Conservation (phyloP, 2,888 invertebrate species). For the Leptinotarsa juncta region DNA sequence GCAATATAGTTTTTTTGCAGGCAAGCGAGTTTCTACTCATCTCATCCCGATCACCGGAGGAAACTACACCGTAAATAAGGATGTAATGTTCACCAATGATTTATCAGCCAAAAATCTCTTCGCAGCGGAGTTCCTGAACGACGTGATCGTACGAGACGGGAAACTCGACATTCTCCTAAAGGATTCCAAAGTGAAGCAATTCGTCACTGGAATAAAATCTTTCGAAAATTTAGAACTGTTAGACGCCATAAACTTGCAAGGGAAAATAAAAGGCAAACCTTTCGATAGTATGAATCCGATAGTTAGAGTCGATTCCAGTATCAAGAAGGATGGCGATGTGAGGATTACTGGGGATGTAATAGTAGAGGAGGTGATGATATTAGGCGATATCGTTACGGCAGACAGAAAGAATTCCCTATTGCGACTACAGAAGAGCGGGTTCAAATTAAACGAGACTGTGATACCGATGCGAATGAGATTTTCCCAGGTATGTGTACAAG, state of each 20-base stretch:
- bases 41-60: constrained; percentile 64
- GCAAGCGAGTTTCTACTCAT: constrained; percentile 54
- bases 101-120: constrained; percentile 62
- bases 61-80: constrained; percentile 64
- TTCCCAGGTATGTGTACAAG: constrained; percentile 47
- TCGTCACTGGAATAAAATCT: constrained; percentile 64
- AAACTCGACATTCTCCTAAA: constrained; percentile 66
- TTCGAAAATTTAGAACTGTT: constrained; percentile 65
- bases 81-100: constrained; percentile 64
- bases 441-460: constrained; percentile 57
- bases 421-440: constrained; percentile 57
- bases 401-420: constrained; percentile 56
- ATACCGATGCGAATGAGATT: constrained; percentile 62
- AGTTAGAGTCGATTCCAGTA: constrained; percentile 63
- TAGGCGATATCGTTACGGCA: constrained; percentile 57
- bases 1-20: constrained; percentile 39
- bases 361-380: constrained; percentile 63
- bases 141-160: constrained; percentile 64
- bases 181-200: constrained; percentile 62
- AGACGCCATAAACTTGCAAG: constrained; percentile 65
- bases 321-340: constrained; percentile 64
- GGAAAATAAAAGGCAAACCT: constrained; percentile 65
- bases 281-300: constrained; percentile 66
- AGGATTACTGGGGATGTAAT: constrained; percentile 66
- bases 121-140: constrained; percentile 66